Evolutionary conservation across 2,888 invertebrate genomes (phyloP).

Genomic region (Tiphia femorata): DNA sequence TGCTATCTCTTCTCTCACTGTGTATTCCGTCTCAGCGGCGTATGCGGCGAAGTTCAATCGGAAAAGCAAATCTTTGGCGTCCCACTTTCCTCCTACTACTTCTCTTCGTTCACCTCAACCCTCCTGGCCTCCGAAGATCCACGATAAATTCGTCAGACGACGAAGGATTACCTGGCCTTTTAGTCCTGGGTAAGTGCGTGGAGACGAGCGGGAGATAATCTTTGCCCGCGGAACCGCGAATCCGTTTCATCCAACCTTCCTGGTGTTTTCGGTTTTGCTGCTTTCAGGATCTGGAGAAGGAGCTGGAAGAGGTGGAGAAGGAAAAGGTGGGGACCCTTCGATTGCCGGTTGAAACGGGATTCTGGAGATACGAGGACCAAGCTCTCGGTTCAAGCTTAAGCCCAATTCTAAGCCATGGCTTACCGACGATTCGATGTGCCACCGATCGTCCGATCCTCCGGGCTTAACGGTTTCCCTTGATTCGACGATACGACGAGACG

Average conservation of each 20-base stretch:
- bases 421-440: slow-evolving; percentile 17
- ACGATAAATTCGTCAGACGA: slow-evolving; percentile 54
- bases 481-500: background rate
- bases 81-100: slow-evolving; percentile 34
- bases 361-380: background rate
- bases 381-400: slow-evolving; percentile 8
- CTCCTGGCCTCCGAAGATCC: slow-evolving; percentile 39
- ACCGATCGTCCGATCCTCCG: slow-evolving; percentile 7
- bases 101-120: too few relatives aligned
- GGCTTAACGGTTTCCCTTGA: slow-evolving; percentile 1
- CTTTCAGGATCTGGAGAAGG: background rate
- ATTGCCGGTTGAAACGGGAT: slow-evolving; percentile 18
- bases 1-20: background rate
- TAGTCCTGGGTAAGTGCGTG: slow-evolving; percentile 31
- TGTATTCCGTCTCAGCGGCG: slow-evolving; percentile 17
- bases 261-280: slow-evolving; percentile 26
- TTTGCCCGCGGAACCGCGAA: slow-evolving; percentile 46
- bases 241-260: slow-evolving; percentile 29
- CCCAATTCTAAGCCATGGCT: slow-evolving; percentile 16
- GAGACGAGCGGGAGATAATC: slow-evolving; percentile 41
- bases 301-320: background rate
- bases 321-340: slow-evolving; percentile 9
- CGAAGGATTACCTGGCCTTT: slow-evolving; percentile 50
- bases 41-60: slow-evolving; percentile 61
- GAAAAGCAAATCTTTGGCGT: slow-evolving; percentile 65